Percentiles rank a stretch among this genome's conserved stretches.
phyloP scores from a whole-genome alignment of 1,140 invertebrate species.

The Sarcophaga peregrina region DNA sequence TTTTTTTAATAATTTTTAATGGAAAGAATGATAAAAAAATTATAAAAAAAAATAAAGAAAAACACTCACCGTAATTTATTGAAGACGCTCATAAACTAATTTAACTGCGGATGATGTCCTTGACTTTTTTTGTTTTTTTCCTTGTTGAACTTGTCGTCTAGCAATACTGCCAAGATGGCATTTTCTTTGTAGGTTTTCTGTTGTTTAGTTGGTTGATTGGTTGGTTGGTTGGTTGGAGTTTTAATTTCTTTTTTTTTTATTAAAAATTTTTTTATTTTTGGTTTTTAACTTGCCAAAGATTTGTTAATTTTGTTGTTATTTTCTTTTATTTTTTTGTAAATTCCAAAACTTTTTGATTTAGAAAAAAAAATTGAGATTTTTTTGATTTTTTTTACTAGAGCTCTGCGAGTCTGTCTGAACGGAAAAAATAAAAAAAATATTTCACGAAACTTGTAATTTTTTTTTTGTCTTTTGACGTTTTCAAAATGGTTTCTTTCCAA shows the following conservation, averaged over 20 bases:
- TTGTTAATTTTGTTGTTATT: conserved; percentile 9
- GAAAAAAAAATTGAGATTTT: conserved; percentile 28
- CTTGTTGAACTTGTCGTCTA: not conserved
- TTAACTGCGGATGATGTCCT: not conserved
- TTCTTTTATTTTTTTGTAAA: conserved; percentile 4
- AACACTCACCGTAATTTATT: not conserved
- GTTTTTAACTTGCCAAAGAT: not conserved
- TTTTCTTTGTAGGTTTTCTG: not conserved
- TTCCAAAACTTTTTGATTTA: conserved; percentile 26
- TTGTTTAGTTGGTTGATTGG: no score
- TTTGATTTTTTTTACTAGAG: conserved; percentile 34
- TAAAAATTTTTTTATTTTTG: conserved; percentile 16
- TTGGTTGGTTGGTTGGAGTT: not conserved
- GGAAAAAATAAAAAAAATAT: not conserved
- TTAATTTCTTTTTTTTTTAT: not conserved
- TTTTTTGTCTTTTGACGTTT: conserved; percentile 29
- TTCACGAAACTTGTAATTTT: conserved; percentile 31
- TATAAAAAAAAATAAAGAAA: not conserved
- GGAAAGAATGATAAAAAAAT: not conserved
- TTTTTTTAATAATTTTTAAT: not conserved
- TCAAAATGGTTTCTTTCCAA: not conserved
- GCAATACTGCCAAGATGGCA: not conserved
- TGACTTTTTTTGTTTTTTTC: not conserved
- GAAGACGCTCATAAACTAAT: not conserved
- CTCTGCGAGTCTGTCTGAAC: not conserved